Percentiles rank a stretch among this genome's conserved stretches.
Conservation (phyloP, 2,888 invertebrate genomes). For the Chloroclystis v-ata region DNA sequence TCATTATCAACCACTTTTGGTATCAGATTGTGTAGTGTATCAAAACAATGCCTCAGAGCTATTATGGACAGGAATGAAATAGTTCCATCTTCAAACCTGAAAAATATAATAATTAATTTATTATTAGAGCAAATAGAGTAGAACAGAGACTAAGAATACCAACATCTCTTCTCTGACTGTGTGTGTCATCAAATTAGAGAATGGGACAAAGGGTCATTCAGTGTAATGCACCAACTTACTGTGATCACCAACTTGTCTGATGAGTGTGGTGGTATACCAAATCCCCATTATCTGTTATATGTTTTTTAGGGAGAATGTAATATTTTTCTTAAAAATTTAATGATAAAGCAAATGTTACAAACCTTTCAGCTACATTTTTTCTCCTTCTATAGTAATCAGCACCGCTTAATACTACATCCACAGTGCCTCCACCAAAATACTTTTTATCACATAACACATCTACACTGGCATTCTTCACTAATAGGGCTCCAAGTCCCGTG, state of each 20-base stretch:
- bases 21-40: slow-evolving; percentile 81
- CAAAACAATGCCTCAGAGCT: slow-evolving; percentile 89
- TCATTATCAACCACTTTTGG: slow-evolving; percentile 68
- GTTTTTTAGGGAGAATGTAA: too few relatives aligned
- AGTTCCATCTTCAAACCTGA: slow-evolving; percentile 97
- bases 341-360: too few relatives aligned
- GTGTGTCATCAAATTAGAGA: too few relatives aligned
- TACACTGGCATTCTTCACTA: slow-evolving; percentile 84
- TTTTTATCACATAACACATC: slow-evolving; percentile 79
- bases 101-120: slow-evolving; percentile 31
- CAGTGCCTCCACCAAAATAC: slow-evolving; percentile 97
- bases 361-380: slow-evolving; percentile 84
- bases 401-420: slow-evolving; percentile 87
- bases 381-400: slow-evolving; percentile 85
- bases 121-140: too few relatives aligned
- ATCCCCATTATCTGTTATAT: too few relatives aligned
- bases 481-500: slow-evolving; percentile 93
- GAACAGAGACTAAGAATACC: too few relatives aligned
- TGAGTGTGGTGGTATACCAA: too few relatives aligned
- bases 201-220: too few relatives aligned
- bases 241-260: too few relatives aligned
- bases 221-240: too few relatives aligned
- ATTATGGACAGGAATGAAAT: slow-evolving; percentile 90
- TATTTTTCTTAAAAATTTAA: too few relatives aligned
- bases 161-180: too few relatives aligned